These are phyloP conservation scores for Chymomyza procnemis DNA, from an alignment of 2,888 invertebrate species.

Conservation along the genomic window DNA sequence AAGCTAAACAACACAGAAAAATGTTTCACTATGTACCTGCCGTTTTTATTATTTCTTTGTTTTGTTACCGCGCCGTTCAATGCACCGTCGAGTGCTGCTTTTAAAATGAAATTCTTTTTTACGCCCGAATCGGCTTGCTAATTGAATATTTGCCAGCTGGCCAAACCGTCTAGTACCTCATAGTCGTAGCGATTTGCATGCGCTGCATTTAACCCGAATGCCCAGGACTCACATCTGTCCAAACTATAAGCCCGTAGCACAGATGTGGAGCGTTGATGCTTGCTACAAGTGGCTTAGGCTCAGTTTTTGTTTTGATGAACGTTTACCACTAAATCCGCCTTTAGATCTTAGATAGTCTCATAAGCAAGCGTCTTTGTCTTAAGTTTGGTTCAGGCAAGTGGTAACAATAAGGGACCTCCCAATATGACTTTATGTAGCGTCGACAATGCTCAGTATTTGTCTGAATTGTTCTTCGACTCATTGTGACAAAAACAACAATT, in stretches of 20 bases:
- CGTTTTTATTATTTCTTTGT: background rate
- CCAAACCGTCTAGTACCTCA: background rate
- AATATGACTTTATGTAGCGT: constrained; percentile 64
- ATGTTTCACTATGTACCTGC: background rate
- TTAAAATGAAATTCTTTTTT: background rate
- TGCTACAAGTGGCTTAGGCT: background rate
- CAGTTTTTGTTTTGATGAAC: constrained; percentile 39
- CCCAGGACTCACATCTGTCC: constrained; percentile 27
- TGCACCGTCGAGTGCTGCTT: constrained; percentile 19
- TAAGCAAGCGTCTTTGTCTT: constrained; percentile 21
- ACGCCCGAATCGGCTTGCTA: constrained; percentile 61
- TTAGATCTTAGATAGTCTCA: constrained; percentile 5
- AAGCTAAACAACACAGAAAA: constrained; percentile 17
- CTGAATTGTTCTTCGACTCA: constrained; percentile 42
- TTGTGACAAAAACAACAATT: constrained; percentile 38
- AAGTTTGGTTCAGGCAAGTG: constrained; percentile 28
- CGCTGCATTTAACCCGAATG: constrained; percentile 48
- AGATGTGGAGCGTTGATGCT: constrained; percentile 1
- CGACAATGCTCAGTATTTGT: constrained; percentile 55
- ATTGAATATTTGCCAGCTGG: constrained; percentile 64
- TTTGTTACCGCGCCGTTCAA: constrained; percentile 27
- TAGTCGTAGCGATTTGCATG: constrained; percentile 33
- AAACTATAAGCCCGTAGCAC: background rate
- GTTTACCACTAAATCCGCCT: constrained; percentile 56
- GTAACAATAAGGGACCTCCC: constrained; percentile 57